phyloP scores from a whole-genome alignment of 2,113 vertebrate species.

The Aspidoscelis tigris region DNA sequence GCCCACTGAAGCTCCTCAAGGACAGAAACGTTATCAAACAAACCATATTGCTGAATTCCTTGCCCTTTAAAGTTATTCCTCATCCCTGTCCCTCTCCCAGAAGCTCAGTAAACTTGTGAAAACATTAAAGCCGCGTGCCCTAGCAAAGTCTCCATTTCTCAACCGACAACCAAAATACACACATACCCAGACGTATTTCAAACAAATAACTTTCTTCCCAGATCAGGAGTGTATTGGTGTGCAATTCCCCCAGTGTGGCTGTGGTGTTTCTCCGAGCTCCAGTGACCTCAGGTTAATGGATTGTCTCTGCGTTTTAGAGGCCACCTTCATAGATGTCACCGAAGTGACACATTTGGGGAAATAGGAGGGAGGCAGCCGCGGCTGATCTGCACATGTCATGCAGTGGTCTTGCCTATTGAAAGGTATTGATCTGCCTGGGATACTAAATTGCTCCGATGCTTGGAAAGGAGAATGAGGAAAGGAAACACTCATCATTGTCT shows the following conservation, averaged over 20 bases:
- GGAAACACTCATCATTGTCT: neutral
- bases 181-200: too few species aligned
- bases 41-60: neutral
- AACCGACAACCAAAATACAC: neutral
- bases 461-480: constrained; percentile 20
- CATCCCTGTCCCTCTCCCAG: neutral
- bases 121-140: neutral
- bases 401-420: constrained; percentile 19
- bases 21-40: too few species aligned
- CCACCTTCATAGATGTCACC: constrained; percentile 14
- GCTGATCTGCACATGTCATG: neutral
- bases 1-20: too few species aligned
- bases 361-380: neutral
- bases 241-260: neutral
- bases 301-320: neutral
- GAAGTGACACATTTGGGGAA: constrained; percentile 2
- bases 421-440: constrained; percentile 14
- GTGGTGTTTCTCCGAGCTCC: neutral
- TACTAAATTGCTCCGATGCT: neutral
- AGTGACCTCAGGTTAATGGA: constrained; percentile 13
- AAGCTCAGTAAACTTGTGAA: neutral
- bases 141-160: neutral
- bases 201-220: neutral
- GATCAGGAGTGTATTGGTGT: neutral
- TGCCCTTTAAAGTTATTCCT: too few species aligned